Conservation (phyloP, 2,113 vertebrate species). For the Peromyscus maniculatus region DNA sequence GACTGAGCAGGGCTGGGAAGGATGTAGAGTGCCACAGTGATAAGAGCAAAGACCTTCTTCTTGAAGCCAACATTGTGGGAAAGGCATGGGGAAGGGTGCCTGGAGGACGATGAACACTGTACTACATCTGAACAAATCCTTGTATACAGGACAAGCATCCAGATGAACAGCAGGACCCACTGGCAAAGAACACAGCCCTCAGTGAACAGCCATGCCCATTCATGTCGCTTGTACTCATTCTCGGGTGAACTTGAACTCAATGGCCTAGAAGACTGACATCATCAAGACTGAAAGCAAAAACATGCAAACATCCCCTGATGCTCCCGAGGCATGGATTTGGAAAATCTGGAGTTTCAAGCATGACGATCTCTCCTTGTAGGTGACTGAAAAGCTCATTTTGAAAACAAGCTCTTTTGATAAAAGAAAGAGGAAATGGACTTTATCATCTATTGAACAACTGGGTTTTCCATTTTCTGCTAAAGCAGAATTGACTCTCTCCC, state of each 20-base stretch:
- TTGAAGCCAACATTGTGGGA: rapidly evolving
- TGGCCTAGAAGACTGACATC: not conserved
- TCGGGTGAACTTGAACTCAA: not conserved
- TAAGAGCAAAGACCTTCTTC: not conserved
- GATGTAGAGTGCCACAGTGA: too few relatives aligned
- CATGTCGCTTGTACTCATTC: not conserved
- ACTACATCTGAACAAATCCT: not conserved
- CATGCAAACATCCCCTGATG: not conserved
- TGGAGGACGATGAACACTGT: rapidly evolving
- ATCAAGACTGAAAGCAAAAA: not conserved
- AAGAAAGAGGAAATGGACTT: slow-evolving; percentile 53
- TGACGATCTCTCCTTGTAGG: rapidly evolving
- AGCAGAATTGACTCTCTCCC: slow-evolving; percentile 74
- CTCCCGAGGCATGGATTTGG: rapidly evolving
- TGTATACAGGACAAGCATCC: too few relatives aligned
- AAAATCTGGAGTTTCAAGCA: not conserved
- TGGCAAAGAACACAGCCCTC: not conserved
- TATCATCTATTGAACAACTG: slow-evolving; percentile 81
- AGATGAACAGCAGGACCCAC: not conserved
- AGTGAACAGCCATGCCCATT: not conserved
- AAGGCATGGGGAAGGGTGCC: not conserved
- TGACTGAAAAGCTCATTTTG: slow-evolving; percentile 10
- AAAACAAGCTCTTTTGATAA: not conserved
- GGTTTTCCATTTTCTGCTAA: slow-evolving; percentile 78
- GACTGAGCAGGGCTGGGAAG: not conserved